Percentiles rank a stretch among this genome's conserved stretches.
Evolutionary conservation across 2,113 vertebrate genomes (phyloP).

Genomic region (Hypocryptadius cinnamomeus): DNA sequence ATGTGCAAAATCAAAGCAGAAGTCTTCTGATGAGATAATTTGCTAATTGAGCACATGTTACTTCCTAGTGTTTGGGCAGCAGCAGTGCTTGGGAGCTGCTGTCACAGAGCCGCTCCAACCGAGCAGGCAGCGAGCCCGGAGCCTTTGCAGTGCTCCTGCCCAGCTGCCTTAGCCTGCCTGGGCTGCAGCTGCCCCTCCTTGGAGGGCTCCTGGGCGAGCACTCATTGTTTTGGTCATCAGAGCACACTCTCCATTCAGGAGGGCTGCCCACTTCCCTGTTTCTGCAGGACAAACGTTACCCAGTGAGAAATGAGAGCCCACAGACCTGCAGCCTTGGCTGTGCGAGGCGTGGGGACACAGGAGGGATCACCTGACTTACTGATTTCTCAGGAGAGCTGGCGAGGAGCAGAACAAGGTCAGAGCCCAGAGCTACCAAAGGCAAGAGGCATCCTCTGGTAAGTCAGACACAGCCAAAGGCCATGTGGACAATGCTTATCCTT

Average conservation of each 20-base stretch:
- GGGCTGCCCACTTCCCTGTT: background rate
- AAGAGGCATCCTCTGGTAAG: background rate
- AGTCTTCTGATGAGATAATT: background rate
- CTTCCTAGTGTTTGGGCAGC: background rate
- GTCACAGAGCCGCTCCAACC: background rate
- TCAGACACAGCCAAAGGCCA: background rate
- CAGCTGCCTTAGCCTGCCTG: background rate
- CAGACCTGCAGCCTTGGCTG: background rate
- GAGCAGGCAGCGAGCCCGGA: background rate
- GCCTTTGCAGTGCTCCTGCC: background rate
- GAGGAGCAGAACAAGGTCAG: background rate
- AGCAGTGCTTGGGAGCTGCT: background rate
- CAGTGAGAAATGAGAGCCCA: background rate
- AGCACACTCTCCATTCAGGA: fast-evolving
- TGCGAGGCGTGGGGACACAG: fast-evolving
- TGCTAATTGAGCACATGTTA: background rate
- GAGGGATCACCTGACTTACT: background rate
- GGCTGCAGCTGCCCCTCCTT: background rate
- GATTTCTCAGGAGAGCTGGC: background rate
- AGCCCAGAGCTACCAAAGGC: background rate
- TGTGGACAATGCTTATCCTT: background rate
- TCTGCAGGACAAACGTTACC: background rate
- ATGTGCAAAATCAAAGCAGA: background rate
- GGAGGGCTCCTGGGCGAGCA: background rate
- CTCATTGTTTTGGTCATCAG: background rate